Evolutionary conservation across 2,888 invertebrate genomes (phyloP).

Genomic region (Andrena minutula): DNA sequence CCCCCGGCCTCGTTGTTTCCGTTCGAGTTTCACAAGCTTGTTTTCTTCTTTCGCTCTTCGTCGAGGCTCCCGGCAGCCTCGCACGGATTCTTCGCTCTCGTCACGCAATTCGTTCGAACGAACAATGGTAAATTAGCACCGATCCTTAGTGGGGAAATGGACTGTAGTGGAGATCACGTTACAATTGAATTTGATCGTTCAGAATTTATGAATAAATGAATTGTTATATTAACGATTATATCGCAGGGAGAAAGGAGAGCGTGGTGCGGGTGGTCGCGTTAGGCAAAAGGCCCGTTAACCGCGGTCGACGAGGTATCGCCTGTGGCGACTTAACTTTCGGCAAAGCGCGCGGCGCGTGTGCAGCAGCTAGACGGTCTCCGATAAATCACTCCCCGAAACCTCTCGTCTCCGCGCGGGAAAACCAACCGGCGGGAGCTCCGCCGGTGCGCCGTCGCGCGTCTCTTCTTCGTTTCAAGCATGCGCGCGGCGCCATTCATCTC

Average conservation of each 20-base stretch:
- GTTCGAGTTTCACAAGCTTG: neutral
- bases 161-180: conserved; percentile 82
- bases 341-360: too few species aligned
- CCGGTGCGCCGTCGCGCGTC: conserved; percentile 13
- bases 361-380: neutral
- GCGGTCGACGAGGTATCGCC: conserved; percentile 29
- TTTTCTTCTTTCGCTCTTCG: neutral
- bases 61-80: neutral
- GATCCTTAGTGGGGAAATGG: conserved; percentile 73
- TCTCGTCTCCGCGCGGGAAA: neutral
- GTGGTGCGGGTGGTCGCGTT: conserved; percentile 64
- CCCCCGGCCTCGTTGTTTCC: conserved; percentile 32
- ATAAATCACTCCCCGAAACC: neutral
- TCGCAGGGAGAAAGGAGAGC: conserved; percentile 73
- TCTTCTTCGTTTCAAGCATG: conserved; percentile 5
- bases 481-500: conserved; percentile 16
- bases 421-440: conserved; percentile 28
- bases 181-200: conserved; percentile 85
- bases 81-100: conserved; percentile 1
- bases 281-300: conserved; percentile 41
- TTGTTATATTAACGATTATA: conserved; percentile 84
- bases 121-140: conserved; percentile 18
- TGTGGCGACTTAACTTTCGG: neutral
- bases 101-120: conserved; percentile 12
- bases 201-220: conserved; percentile 85